A percentile compares a stretch with the other conserved stretches of the same genome.
phyloP scores from a whole-genome alignment of 2,113 vertebrate genomes.

The Benitochromis conjunctus region DNA sequence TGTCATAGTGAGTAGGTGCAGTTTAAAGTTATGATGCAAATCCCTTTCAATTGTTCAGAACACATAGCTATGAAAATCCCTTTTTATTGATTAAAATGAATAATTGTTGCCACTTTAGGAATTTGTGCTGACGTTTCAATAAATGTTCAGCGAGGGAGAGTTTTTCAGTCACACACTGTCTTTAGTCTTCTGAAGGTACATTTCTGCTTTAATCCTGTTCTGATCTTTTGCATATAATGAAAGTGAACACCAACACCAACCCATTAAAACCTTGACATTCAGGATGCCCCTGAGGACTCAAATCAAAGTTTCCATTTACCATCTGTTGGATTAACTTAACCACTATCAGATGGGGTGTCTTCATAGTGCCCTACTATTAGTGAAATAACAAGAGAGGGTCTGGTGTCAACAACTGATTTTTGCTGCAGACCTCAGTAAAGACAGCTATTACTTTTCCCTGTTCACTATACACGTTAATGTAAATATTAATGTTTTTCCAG shows the following conservation, averaged over 20 bases:
- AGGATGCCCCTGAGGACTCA: not conserved
- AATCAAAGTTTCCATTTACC: not conserved
- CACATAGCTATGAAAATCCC: not conserved
- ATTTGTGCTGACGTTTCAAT: not conserved
- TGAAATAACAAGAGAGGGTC: not conserved
- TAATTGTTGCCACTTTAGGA: not conserved
- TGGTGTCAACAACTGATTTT: not conserved
- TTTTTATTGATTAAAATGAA: not conserved
- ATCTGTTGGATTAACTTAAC: not conserved
- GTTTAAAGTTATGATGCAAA: not conserved
- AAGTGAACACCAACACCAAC: not conserved
- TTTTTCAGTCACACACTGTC: not conserved
- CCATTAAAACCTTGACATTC: not conserved
- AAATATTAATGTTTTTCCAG: not conserved
- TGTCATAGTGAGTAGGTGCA: not conserved
- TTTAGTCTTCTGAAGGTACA: not conserved
- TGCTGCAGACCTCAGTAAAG: not conserved
- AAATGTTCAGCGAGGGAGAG: not conserved
- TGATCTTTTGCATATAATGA: not conserved
- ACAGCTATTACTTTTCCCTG: not conserved
- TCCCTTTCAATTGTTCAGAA: not conserved
- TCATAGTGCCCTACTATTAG: not conserved
- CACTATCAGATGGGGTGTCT: not conserved
- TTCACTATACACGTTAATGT: not conserved
- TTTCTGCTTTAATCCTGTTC: not conserved